A percentile compares a stretch with the other conserved stretches of the same genome.
phyloP scores from a whole-genome alignment of 1,140 invertebrate genomes.

The Chlorops oryzae region DNA sequence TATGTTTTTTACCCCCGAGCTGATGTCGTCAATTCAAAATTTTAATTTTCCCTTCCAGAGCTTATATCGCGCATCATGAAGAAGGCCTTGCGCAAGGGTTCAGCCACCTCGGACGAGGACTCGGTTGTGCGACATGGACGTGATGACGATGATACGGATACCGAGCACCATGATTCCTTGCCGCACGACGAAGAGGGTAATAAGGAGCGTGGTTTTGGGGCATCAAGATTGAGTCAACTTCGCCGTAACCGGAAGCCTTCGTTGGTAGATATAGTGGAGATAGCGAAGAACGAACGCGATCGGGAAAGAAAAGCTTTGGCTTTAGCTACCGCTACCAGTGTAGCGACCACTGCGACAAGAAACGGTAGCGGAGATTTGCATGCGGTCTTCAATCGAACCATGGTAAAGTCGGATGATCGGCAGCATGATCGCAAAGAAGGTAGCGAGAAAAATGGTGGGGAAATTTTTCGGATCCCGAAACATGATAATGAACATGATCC shows the following conservation, averaged over 20 bases:
- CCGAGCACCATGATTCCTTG: constrained; percentile 60
- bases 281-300: constrained; percentile 40
- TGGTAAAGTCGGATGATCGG: constrained; percentile 35
- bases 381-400: constrained; percentile 31
- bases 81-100: constrained; percentile 55
- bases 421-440: constrained; percentile 25
- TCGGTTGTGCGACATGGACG: constrained; percentile 32
- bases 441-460: background rate
- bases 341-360: constrained; percentile 13
- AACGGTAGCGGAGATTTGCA: constrained; percentile 12
- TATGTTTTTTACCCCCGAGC: constrained; percentile 11
- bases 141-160: constrained; percentile 57
- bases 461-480: constrained; percentile 15
- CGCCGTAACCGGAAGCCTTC: constrained; percentile 41
- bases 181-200: constrained; percentile 53
- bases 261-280: constrained; percentile 43
- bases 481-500: constrained; percentile 35
- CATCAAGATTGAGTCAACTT: constrained; percentile 40
- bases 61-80: constrained; percentile 59
- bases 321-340: constrained; percentile 10
- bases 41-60: constrained; percentile 40
- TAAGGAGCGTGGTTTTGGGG: constrained; percentile 31
- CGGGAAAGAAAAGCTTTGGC: constrained; percentile 16
- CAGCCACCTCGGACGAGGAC: constrained; percentile 52
- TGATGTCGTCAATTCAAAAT: background rate